phyloP scores from a whole-genome alignment of 2,888 invertebrate species.

The Ophion slaviceki region DNA sequence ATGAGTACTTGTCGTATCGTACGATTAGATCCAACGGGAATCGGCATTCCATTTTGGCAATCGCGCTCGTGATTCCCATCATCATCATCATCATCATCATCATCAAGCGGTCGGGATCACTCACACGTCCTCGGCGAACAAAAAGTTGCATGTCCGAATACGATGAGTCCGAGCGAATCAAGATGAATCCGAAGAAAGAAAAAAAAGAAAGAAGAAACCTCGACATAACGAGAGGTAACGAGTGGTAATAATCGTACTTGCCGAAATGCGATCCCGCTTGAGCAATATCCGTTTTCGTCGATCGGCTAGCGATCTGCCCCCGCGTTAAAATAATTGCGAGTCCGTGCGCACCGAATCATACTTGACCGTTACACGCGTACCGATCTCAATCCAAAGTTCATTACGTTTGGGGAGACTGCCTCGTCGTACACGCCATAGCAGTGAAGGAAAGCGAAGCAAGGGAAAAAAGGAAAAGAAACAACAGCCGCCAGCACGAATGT shows the following conservation, averaged over 20 bases:
- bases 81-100: too few relatives aligned
- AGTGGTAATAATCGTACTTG: not conserved
- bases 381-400: not conserved
- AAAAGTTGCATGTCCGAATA: not conserved
- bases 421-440: too few relatives aligned
- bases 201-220: not conserved
- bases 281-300: not conserved
- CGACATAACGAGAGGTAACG: not conserved
- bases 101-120: too few relatives aligned
- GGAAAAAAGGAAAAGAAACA: too few relatives aligned
- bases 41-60: too few relatives aligned
- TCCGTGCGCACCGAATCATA: not conserved
- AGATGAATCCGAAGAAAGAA: not conserved
- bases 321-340: constrained; percentile 5
- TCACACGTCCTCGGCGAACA: too few relatives aligned
- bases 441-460: too few relatives aligned
- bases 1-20: too few relatives aligned
- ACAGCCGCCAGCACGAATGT: too few relatives aligned
- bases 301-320: too few relatives aligned
- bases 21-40: too few relatives aligned
- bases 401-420: not conserved
- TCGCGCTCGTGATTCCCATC: too few relatives aligned
- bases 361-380: constrained; percentile 6
- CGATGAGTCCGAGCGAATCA: not conserved
- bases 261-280: not conserved